A percentile compares a stretch with the other conserved stretches of the same genome.
Evolutionary conservation across 2,888 invertebrate genomes (phyloP).

Genomic region (Epicampocera succincta): DNA sequence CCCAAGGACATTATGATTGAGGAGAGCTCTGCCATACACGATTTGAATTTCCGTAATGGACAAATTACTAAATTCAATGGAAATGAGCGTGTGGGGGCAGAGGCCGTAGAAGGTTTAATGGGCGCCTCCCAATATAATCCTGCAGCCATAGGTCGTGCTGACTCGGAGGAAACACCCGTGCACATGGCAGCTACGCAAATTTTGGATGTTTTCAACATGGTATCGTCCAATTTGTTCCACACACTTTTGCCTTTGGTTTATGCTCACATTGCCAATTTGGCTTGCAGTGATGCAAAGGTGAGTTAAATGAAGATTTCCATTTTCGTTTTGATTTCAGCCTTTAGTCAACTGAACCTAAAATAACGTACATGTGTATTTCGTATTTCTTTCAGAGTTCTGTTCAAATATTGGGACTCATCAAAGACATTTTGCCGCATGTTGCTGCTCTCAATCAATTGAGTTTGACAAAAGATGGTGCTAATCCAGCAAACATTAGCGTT

Average conservation of each 20-base stretch:
- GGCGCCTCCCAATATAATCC: constrained; percentile 70
- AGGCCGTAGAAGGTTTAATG: constrained; percentile 76
- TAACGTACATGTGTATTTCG: too few species aligned
- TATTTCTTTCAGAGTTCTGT: constrained; percentile 87
- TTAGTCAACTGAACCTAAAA: too few species aligned
- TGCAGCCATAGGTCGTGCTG: constrained; percentile 72
- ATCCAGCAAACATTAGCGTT: constrained; percentile 43
- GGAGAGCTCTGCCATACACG: constrained; percentile 77
- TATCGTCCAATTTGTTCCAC: constrained; percentile 84
- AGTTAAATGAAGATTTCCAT: constrained; percentile 65
- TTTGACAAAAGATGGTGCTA: constrained; percentile 75
- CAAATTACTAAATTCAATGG: constrained; percentile 80
- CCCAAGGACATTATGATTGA: constrained; percentile 79
- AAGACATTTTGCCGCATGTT: constrained; percentile 93
- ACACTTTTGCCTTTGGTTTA: constrained; percentile 91
- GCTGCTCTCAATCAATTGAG: constrained; percentile 90
- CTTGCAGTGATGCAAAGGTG: constrained; percentile 90
- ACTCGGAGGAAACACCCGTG: constrained; percentile 78
- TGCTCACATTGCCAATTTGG: constrained; percentile 91
- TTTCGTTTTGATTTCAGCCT: not conserved
- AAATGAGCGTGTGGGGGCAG: constrained; percentile 79
- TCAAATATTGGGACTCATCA: constrained; percentile 91
- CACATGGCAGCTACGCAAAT: constrained; percentile 78
- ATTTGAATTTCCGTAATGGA: constrained; percentile 79
- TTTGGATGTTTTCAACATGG: constrained; percentile 80